Evolutionary conservation across 2,888 invertebrate species (phyloP), one percentile per base, ranked within the genome.

Genomic region (Drosophila merina): DNA sequence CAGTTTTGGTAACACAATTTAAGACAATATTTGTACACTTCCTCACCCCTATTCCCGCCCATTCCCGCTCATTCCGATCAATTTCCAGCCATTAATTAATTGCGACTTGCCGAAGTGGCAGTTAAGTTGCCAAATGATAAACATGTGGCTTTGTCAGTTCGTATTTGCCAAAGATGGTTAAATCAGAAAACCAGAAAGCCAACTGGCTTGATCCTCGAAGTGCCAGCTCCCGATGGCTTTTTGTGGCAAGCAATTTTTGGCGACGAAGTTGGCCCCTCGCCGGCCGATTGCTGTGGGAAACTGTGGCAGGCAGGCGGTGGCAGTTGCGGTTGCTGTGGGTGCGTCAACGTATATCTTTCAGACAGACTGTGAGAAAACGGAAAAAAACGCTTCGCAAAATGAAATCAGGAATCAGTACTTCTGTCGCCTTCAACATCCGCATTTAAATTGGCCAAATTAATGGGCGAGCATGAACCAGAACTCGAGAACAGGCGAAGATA

Each of bases 401-500:
- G 44, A 66, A 62, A 81, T 81, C 76, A 78, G 72, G n/a, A 82
- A 84, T 81, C n/a, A n/a, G n/a, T 84, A 74, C 76, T 77, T 67
- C 67, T 63, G 63, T 76, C 72, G 77, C 74, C 66, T 54, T 68
- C 62, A 57, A 73, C 84, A 76, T 80, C 78, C 76, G 80, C 62
- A 74, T 47, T 49, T 10, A 74, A 84, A 84, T 84, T 84, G 81
- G 67, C 70, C 84, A 84, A 81, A 81, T 84, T 84, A 76, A 75
- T 81, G 76, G 57, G 69, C 64, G 59, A 56, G 59, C 76, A 77
- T 59, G 70, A 38, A 47, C 56, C 60, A 52, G 30, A 28, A 6
- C 54, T 42, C 33, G 47, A 48, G 28, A 48, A 56, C 64, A 63
- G 68, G 64, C 58, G 58, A 72, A 51, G 52, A 70, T 70, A 70